Evolutionary conservation across 1,140 invertebrate genomes (phyloP), one percentile per base, ranked within the genome.

Genomic region (Gonatopus flavifemur): DNA sequence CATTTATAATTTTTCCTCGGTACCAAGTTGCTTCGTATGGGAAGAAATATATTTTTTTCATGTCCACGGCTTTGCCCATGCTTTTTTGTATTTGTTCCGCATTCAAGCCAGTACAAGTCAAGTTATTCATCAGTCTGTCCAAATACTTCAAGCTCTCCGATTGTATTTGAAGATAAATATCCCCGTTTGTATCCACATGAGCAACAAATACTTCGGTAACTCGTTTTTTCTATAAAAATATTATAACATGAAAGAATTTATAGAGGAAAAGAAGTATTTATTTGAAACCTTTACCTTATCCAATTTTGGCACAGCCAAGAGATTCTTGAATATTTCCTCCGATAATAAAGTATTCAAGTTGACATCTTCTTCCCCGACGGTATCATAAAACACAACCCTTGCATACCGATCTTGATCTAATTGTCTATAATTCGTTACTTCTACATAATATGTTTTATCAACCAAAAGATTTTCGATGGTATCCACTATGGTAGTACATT

Each of bases 111-210:
- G 60, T 62, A 7, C 66, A 31, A 1, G 59, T 43, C 8, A 72
- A 31, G 16, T 59, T 46, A 21, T 69, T 61, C 21, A 79, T 47
- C 3, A 79, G 31, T 13, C 43, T 55, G 4, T 58, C 22, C 0
- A 81, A 57, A 13, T 67, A 62, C n/a, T 64, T 61, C 38, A 66
- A 72, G 8, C 70, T 72, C 2, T 69, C 54, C 0, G 71, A 72
- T 10, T 72, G 70, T 0, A 81, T 19, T 35, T 82, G 78, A 0
- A 83, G 53, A 45, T 69, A 83, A 3, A 83, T 38, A 22, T 78
- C 72, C 3, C 77, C 79, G 19, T 70, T 60, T 0, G 63, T 25
- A 13, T 69, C 70, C 10, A 81, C 62, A 28, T 81, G 60, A 0
- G 74, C 74, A 1, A 82, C 51, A 18, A 71, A 72, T 7, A 80